Base-by-base conservation (phyloP, 2,797 vertebrate species). In the Microctenopoma steveboyesi region DNA sequence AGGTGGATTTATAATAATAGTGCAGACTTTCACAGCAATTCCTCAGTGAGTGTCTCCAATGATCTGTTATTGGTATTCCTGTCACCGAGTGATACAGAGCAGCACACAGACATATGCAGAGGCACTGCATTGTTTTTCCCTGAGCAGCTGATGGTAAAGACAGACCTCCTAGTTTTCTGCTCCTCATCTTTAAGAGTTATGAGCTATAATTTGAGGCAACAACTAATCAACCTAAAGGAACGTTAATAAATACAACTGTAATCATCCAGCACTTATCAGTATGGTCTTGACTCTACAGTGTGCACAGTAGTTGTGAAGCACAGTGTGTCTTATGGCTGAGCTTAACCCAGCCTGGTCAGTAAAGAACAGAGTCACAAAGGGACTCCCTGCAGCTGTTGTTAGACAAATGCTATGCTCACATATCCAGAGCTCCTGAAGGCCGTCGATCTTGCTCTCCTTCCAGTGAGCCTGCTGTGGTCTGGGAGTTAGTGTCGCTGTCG, bases 401-500 rank as follows among this genome's bases (percentile, higher is more conserved):
- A 28, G 7, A 48, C 7, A 43, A 18, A 73, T 5, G 2, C 12
- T 14, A n/a, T 37, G 93, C 96, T 97, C 81, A 98, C 97, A 91
- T 83, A 65, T 96, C 94, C 2, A 89, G 83, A 3, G 89, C 0
- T 1, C 83, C 92, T 0, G 79, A 88, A 66, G 91, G 90, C 16
- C 18, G 72, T 52, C 76, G 85, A 15, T 95, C 94, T 64, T 92
- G 91, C 59, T 95, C 95, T 58, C 90, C 95, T 55, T 96, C 95
- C 60, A 87, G 70, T 0, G 93, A 93, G 3, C 85, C 91, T 7
- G 75, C 88, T 13, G 92, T 91, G 46, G 76, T 95, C 61, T 92
- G 94, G 14, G 94, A 93, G 40, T 70, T 81, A 35, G 90, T 88
- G 48, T 96, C 95, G 9, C 93, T 93, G 77, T 98, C 95, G 33